Percentiles rank a stretch among this genome's conserved stretches.
phyloP scores from a whole-genome alignment of 2,888 invertebrate genomes.

The Melangyna quadrimaculata region DNA sequence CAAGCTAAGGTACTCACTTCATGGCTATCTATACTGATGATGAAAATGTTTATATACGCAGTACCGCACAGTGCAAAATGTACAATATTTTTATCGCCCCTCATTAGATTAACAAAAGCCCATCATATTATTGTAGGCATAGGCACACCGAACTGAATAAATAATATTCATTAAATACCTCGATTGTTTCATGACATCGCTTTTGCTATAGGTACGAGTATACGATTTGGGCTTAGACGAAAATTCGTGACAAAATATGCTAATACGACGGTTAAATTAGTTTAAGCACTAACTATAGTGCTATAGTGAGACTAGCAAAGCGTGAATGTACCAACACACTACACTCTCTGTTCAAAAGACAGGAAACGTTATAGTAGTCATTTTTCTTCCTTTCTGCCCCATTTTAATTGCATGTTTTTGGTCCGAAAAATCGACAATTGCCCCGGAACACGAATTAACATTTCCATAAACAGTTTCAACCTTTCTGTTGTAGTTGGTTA shows the following conservation, averaged over 20 bases:
- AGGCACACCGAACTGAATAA: constrained; percentile 11
- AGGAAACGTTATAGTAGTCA: constrained; percentile 65
- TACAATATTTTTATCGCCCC: neutral
- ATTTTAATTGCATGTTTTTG: constrained; percentile 70
- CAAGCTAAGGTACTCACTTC: neutral
- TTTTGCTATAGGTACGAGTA: no score
- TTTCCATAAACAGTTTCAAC: constrained; percentile 65
- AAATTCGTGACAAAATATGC: constrained; percentile 72
- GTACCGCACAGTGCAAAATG: constrained; percentile 9
- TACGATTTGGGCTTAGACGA: constrained; percentile 54
- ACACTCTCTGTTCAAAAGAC: constrained; percentile 61
- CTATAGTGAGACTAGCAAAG: constrained; percentile 52
- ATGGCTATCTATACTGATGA: neutral
- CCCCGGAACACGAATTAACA: constrained; percentile 71
- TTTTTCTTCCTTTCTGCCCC: constrained; percentile 63
- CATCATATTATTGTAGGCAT: neutral
- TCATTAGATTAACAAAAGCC: constrained; percentile 1
- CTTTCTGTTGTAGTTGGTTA: neutral
- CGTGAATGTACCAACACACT: constrained; percentile 67
- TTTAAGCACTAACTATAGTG: constrained; percentile 45
- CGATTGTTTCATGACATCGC: constrained; percentile 70
- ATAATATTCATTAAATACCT: constrained; percentile 62
- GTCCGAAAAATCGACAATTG: constrained; percentile 70
- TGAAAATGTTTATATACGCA: neutral
- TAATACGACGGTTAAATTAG: constrained; percentile 67